phyloP scores from a whole-genome alignment of 2,113 vertebrate species.

The Cyrtonyx montezumae region DNA sequence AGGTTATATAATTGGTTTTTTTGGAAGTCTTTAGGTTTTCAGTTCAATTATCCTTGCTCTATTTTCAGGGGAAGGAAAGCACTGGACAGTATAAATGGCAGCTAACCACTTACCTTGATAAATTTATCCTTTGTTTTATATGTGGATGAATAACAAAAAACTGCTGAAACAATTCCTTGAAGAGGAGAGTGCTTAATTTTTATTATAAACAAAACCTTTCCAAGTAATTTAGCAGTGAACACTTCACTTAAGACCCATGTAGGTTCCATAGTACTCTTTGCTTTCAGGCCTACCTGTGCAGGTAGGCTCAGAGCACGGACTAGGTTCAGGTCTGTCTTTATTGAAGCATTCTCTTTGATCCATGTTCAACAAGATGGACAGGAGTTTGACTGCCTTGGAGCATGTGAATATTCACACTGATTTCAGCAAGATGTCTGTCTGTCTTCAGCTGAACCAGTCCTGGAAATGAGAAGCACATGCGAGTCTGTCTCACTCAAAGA shows the following conservation, averaged over 20 bases:
- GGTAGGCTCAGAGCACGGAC: background rate
- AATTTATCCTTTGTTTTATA: background rate
- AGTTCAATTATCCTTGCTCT: conserved; percentile 2
- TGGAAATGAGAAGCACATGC: background rate
- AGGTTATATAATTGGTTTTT: conserved; percentile 31
- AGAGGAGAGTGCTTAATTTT: background rate
- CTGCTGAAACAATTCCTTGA: background rate
- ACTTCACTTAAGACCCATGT: background rate
- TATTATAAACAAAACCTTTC: background rate
- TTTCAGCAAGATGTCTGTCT: background rate
- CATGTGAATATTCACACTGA: background rate
- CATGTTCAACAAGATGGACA: accelerated
- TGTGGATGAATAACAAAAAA: background rate
- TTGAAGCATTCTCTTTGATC: background rate
- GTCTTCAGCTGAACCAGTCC: background rate
- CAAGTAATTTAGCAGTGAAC: background rate
- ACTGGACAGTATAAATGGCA: background rate
- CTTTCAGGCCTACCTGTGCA: background rate
- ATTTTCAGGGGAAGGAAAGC: background rate
- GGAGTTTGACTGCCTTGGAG: background rate
- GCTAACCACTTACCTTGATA: background rate
- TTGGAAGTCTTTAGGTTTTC: conserved; percentile 23
- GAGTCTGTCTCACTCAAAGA: background rate
- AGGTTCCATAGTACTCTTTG: too few species aligned
- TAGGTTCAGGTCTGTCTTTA: background rate